Base-by-base conservation (phyloP, 2,797 vertebrate species). In the Jordanella pulchra region DNA sequence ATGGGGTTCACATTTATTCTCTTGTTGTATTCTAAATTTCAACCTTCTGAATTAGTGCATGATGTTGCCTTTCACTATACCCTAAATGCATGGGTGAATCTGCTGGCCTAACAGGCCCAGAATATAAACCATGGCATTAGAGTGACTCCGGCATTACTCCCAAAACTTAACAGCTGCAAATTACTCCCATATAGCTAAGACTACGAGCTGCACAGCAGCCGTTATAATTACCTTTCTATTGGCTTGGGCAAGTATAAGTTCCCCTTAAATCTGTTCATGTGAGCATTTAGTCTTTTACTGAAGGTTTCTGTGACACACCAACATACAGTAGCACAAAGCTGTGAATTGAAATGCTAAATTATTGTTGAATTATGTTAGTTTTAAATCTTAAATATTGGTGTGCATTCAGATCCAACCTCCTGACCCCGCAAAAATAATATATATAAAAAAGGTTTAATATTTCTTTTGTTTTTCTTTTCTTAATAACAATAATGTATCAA, bases 11-110 rank as follows among this genome's bases (percentile, higher is more conserved):
- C 58, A 71, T 87, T 82, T 87, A 85, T 76, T 82, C 69, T 80
- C 69, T 12, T 84, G 76, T 75, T 78, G 71, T 79, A 67, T 77
- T 78, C 70, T 79, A 67, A 71, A 66, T 84, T 86, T 86, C 80
- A 79, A 74, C 65, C 61, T 83, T 65, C 80, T 89, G 85, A 86
- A 87, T 91, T 80, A 76, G 47, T 47, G 47, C 53, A 69, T 76
- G 28, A 85, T 69, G 70, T 78, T 77, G 67, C n/a, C 28, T 69
- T 67, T 55, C 67, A 78, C 67, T 54, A 76, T 15, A 18, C 56
- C 73, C 67, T 18, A 13, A 45, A 70, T 70, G 25, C 44, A 71
- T 65, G 50, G 76, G 75, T 73, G 77, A 39, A 75, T 86, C 76
- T 70, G 78, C 74, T 75, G 64, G 65, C 69, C 9, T 56, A 65